Evolutionary conservation across 2,888 invertebrate species (phyloP), one percentile per base, ranked within the genome.

Genomic region (Drosophila birchii): DNA sequence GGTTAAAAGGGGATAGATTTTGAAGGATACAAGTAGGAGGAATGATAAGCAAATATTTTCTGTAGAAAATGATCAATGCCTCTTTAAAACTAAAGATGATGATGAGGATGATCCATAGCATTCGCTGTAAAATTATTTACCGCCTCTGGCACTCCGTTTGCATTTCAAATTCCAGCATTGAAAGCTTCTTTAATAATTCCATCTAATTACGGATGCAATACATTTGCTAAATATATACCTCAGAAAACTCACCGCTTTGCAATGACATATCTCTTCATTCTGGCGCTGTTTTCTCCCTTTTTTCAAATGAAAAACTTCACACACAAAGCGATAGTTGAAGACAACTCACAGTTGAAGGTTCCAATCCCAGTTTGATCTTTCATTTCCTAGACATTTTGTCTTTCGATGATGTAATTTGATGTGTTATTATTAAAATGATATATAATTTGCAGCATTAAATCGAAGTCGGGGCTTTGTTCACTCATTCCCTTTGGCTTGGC

Each of bases 391-490:
- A 63, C 75, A 75, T 64, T 75, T 66, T 63, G 75, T 74, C 64
- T 47, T 71, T 71, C 67, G 55, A 29, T 55, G 58, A 63, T 58
- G 70, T 78, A 88, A 86, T 88, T 88, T 75, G 76, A 78, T 76
- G 72, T 72, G 76, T 79, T 89, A 88, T 84, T 84, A 86, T 89
- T 76, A 45, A 88, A 89, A 84, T 84, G 70, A 80, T 86, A 89
- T 89, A 80, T 76, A 82, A 76, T 84, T 89, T 84, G 16, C 39
- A 41, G 62, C 68, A 76, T 87, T 84, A 75, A 71, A 75, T 71
- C 70, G 49, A 49, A 76, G 32, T 54, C 20, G 54, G 54, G 44
- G 55, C 76, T 60, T 75, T 69, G 49, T 74, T 68, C 68, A 73
- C 77, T 67, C 70, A 68, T 43, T 76, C 63, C 58, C 54, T 57